Percentiles rank a stretch among this genome's conserved stretches.
Evolutionary conservation across 2,797 vertebrate species (phyloP).

Genomic region (Hyperoplus lanceolatus): DNA sequence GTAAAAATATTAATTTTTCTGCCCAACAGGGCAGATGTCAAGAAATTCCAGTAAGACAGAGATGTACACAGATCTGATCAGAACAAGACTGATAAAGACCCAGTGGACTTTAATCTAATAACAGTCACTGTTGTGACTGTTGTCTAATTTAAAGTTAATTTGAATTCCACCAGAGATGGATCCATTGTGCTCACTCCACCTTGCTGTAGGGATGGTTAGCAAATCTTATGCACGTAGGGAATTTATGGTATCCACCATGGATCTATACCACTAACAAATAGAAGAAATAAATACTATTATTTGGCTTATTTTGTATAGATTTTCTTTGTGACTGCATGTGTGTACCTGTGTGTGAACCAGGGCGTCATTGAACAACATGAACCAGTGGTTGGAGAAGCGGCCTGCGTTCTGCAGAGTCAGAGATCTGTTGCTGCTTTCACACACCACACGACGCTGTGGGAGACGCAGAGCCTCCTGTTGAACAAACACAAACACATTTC

Average conservation of each 20-base stretch:
- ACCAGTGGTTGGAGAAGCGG: constrained; percentile 96
- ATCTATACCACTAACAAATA: not conserved
- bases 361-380: constrained; percentile 96
- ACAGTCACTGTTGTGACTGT: not conserved
- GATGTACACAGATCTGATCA: constrained; percentile 6
- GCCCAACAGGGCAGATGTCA: not conserved
- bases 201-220: not conserved
- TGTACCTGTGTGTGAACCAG: constrained; percentile 96
- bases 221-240: not conserved
- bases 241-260: not conserved
- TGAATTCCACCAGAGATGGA: not conserved
- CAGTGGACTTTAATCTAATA: not conserved
- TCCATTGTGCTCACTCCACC: not conserved
- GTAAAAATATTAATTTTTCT: constrained; percentile 39
- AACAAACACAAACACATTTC: constrained; percentile 6
- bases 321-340: not conserved
- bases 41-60: constrained; percentile 19
- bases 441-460: constrained; percentile 92
- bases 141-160: not conserved
- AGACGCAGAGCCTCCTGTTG: constrained; percentile 91
- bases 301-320: not conserved
- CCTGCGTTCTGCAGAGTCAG: constrained; percentile 93
- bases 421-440: constrained; percentile 93
- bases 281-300: not conserved
- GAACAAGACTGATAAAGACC: constrained; percentile 1